Conservation (phyloP, 2,888 invertebrate genomes). For the Bombylius major region DNA sequence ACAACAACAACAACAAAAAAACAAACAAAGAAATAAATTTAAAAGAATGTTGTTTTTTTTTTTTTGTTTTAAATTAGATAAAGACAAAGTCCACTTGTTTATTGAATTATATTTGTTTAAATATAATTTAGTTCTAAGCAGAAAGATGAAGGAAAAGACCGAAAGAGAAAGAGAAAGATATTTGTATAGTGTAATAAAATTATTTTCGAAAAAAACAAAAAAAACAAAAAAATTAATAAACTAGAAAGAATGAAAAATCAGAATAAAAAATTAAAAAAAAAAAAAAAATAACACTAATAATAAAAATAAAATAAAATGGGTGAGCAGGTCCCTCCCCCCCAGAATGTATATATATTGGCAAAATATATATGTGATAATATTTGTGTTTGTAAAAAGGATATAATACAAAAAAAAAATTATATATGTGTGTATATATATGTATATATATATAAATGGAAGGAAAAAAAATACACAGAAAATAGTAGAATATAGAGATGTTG, state of each 20-base stretch:
- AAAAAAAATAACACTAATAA: background rate
- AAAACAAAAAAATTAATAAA: background rate
- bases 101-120: background rate
- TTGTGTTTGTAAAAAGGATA: background rate
- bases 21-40: slow-evolving; percentile 1
- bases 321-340: background rate
- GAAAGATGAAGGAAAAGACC: background rate
- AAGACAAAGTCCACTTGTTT: background rate
- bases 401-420: background rate
- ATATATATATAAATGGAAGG: background rate
- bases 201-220: background rate
- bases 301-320: background rate
- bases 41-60: background rate
- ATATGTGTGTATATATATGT: background rate
- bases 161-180: too few species aligned
- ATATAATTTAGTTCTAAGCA: background rate
- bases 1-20: background rate
- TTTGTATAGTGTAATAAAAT: too few species aligned
- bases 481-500: background rate
- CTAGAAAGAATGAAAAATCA: background rate
- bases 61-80: background rate
- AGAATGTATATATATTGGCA: background rate
- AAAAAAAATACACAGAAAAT: background rate
- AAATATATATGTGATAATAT: background rate
- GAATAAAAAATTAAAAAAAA: background rate